A percentile compares a stretch with the other conserved stretches of the same genome.
phyloP scores from a whole-genome alignment of 2,113 vertebrate species.

The Thymallus thymallus region DNA sequence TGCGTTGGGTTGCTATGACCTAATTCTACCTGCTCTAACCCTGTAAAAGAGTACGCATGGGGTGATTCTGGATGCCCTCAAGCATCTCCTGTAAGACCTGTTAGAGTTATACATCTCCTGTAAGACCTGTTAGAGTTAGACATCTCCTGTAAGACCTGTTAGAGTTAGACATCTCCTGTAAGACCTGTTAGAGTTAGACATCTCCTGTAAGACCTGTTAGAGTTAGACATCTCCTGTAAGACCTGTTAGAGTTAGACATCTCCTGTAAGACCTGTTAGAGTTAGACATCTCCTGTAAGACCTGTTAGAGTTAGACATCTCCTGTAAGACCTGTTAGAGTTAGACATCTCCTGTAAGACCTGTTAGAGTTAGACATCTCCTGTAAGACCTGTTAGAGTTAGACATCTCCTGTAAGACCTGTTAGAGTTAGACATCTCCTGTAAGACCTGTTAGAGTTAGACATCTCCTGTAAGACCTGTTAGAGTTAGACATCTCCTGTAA shows the following conservation, averaged over 20 bases:
- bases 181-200: slow-evolving; percentile 19
- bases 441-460: slow-evolving; percentile 12
- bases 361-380: slow-evolving; percentile 51
- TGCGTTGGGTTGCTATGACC: slow-evolving; percentile 37
- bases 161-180: slow-evolving; percentile 54
- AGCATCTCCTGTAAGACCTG: slow-evolving; percentile 48
- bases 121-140: slow-evolving; percentile 8
- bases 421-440: slow-evolving; percentile 53
- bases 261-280: slow-evolving; percentile 26
- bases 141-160: slow-evolving; percentile 40
- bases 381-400: slow-evolving; percentile 9
- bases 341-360: slow-evolving; percentile 44
- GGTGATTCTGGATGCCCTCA: slow-evolving; percentile 53
- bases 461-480: slow-evolving; percentile 39
- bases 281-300: slow-evolving; percentile 48
- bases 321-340: slow-evolving; percentile 21
- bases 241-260: slow-evolving; percentile 37
- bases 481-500: slow-evolving; percentile 53
- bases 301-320: slow-evolving; percentile 44
- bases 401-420: slow-evolving; percentile 41
- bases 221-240: slow-evolving; percentile 52
- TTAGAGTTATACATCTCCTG: slow-evolving; percentile 51
- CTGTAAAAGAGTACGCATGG: slow-evolving; percentile 60
- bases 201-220: slow-evolving; percentile 38
- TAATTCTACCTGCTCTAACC: slow-evolving; percentile 73